These are phyloP conservation scores for Mercenaria mercenaria DNA, from an alignment of 1,140 invertebrate genomes.

Conservation along the genomic window DNA sequence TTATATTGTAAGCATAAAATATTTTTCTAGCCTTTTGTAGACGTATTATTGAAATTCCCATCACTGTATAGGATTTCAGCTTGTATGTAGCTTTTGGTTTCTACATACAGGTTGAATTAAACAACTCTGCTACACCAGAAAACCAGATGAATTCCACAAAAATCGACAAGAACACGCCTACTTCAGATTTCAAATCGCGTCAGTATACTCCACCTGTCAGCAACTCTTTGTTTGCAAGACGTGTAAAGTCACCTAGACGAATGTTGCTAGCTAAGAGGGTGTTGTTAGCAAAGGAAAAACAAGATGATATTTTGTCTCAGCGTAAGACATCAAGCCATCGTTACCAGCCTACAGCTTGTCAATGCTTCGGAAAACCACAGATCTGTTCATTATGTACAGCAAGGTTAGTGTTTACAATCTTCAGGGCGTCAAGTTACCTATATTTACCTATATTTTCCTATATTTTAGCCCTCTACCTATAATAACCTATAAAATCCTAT, in stretches of 20 bases:
- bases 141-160: background rate
- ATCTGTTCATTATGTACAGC: conserved; percentile 80
- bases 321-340: background rate
- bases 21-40: too few species aligned
- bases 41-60: too few species aligned
- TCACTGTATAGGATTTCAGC: too few species aligned
- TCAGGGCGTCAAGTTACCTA: too few species aligned
- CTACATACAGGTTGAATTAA: background rate
- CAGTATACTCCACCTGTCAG: conserved; percentile 71
- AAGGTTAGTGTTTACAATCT: conserved; percentile 74
- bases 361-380: conserved; percentile 80
- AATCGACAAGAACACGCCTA: background rate
- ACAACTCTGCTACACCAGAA: background rate
- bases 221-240: conserved; percentile 65
- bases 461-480: too few species aligned
- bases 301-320: conserved; percentile 16
- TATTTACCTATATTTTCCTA: too few species aligned
- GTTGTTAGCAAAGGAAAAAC: conserved; percentile 68
- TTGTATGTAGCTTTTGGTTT: too few species aligned
- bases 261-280: conserved; percentile 75
- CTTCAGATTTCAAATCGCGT: conserved; percentile 36
- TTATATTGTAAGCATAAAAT: too few species aligned
- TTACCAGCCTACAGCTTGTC: conserved; percentile 68
- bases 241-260: conserved; percentile 77
- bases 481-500: too few species aligned